These are phyloP conservation scores for Whitmania pigra DNA, from an alignment of 1,140 invertebrate species.

Conservation along the genomic window DNA sequence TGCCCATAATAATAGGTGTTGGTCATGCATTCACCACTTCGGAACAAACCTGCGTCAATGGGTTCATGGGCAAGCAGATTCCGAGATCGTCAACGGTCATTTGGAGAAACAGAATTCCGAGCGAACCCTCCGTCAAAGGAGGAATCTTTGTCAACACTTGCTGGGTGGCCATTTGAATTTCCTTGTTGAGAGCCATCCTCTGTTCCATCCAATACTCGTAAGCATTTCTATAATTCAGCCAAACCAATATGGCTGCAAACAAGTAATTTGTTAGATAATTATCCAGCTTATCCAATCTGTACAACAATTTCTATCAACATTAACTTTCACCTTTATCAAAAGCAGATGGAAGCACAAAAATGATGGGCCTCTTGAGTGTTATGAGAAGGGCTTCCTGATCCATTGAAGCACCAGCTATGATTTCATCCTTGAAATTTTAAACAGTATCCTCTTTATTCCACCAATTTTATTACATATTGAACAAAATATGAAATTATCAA, in stretches of 20 bases:
- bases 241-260: slow-evolving; percentile 70
- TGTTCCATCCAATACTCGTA: slow-evolving; percentile 98
- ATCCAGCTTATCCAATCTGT: not conserved
- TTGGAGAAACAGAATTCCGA: slow-evolving; percentile 82
- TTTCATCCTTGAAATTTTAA: slow-evolving; percentile 59
- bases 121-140: slow-evolving; percentile 48
- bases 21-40: not conserved
- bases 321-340: slow-evolving; percentile 54
- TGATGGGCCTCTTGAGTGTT: slow-evolving; percentile 72
- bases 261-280: slow-evolving; percentile 17
- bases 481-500: not conserved
- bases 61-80: slow-evolving; percentile 80
- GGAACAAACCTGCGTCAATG: slow-evolving; percentile 32
- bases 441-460: not conserved
- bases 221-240: slow-evolving; percentile 95
- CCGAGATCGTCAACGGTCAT: slow-evolving; percentile 91
- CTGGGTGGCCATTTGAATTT: slow-evolving; percentile 51
- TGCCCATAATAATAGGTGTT: not conserved
- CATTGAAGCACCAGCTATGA: slow-evolving; percentile 50
- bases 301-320: too few relatives aligned
- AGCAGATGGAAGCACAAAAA: slow-evolving; percentile 87
- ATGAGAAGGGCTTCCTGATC: slow-evolving; percentile 89
- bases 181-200: slow-evolving; percentile 45
- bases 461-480: not conserved
- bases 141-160: slow-evolving; percentile 29